Evolutionary conservation across 2,113 vertebrate genomes (phyloP).

Genomic region (Benitochromis conjunctus): DNA sequence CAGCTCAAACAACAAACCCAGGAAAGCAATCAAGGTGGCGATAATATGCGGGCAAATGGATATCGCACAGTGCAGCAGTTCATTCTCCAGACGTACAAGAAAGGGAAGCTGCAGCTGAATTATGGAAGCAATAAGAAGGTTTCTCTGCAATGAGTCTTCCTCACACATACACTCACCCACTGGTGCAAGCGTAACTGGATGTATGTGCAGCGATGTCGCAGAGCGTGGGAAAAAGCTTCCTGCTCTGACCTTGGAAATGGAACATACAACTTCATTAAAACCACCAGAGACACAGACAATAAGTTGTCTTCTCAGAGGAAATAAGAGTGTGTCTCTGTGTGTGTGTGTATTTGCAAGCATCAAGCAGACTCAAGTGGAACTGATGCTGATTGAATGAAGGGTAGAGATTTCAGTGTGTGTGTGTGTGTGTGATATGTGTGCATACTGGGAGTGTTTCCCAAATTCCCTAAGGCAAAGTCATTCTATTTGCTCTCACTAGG

Average conservation of each 20-base stretch:
- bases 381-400: constrained; percentile 17
- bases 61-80: constrained; percentile 8
- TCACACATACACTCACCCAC: neutral
- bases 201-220: neutral
- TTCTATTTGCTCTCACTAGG: constrained; percentile 47
- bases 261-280: constrained; percentile 14
- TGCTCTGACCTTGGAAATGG: neutral
- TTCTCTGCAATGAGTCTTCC: neutral
- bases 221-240: constrained; percentile 38
- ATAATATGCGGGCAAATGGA: constrained; percentile 23
- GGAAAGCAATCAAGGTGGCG: constrained; percentile 30
- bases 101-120: constrained; percentile 12
- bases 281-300: constrained; percentile 14
- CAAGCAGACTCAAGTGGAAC: neutral
- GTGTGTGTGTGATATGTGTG: neutral
- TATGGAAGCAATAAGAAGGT: constrained; percentile 12
- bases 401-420: neutral
- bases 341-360: neutral
- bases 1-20: neutral
- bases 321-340: neutral
- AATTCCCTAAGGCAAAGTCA: constrained; percentile 38
- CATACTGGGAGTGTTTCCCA: constrained; percentile 4
- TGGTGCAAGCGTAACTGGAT: neutral
- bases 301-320: neutral
- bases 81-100: constrained; percentile 19